Conservation (phyloP, 2,113 vertebrate species). For the Sterrhoptilus dennistouni region DNA sequence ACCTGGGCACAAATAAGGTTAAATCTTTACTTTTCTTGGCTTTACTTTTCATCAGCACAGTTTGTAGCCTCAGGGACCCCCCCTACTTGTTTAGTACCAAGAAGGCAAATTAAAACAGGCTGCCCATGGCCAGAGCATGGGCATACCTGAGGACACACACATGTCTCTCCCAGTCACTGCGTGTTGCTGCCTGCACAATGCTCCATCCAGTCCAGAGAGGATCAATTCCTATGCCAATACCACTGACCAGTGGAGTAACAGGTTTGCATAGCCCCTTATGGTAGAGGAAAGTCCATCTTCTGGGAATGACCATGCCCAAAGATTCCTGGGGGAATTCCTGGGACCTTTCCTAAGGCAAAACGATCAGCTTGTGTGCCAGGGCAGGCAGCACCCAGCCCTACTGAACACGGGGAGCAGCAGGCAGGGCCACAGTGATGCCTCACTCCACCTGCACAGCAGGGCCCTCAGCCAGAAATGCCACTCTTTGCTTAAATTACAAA, state of each 20-base stretch:
- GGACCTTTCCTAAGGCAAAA: neutral
- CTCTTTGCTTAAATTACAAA: neutral
- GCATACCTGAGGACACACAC: neutral
- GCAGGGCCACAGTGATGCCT: neutral
- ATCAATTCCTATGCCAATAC: neutral
- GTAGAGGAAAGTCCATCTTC: neutral
- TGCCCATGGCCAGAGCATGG: accelerated
- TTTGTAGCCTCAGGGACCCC: neutral
- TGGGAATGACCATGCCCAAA: neutral
- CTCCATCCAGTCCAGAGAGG: neutral
- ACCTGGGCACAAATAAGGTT: neutral
- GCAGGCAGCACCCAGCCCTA: accelerated
- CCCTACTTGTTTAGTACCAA: neutral
- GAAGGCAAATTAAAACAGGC: neutral
- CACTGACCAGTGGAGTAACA: neutral
- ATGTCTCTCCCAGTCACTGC: neutral
- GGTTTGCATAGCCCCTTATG: neutral
- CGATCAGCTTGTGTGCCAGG: neutral
- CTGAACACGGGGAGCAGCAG: neutral
- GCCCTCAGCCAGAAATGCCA: neutral
- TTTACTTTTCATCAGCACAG: neutral
- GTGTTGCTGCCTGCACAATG: accelerated
- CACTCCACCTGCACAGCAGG: neutral
- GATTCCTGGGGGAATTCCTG: neutral
- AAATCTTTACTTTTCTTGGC: neutral